Conservation (phyloP, 2,888 invertebrate species). For the Polymixis lichenea region DNA sequence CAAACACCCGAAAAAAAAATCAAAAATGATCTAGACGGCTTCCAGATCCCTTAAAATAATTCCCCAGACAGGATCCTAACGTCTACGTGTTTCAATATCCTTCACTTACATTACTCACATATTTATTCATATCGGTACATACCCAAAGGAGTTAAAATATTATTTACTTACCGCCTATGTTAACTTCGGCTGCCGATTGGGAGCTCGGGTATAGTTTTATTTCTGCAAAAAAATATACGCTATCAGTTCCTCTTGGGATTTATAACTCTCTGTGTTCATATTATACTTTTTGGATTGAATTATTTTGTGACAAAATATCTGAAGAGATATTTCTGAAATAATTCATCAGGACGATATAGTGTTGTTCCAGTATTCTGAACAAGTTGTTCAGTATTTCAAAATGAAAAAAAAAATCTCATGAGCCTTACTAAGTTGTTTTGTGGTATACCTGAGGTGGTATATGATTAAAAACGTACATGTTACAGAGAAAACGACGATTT, state of each 20-base stretch:
- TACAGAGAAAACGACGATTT: no score
- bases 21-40: conserved; percentile 8
- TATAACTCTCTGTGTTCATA: conserved; percentile 14
- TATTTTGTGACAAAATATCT: conserved; percentile 16
- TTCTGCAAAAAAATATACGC: conserved; percentile 72
- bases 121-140: conserved; percentile 67
- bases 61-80: conserved; percentile 55
- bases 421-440: background rate
- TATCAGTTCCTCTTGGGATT: conserved; percentile 38
- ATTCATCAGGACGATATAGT: background rate
- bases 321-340: background rate
- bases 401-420: no score
- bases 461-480: no score
- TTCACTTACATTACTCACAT: conserved; percentile 53
- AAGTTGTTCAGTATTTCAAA: no score
- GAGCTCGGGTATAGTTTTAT: conserved; percentile 80
- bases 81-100: conserved; percentile 65
- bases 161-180: conserved; percentile 72
- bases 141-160: conserved; percentile 66
- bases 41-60: conserved; percentile 43
- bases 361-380: background rate
- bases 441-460: no score
- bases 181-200: conserved; percentile 76
- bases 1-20: background rate
- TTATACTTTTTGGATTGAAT: conserved; percentile 22